Evolutionary conservation across 2,113 vertebrate genomes (phyloP).

Genomic region (Cyrtonyx montezumae): DNA sequence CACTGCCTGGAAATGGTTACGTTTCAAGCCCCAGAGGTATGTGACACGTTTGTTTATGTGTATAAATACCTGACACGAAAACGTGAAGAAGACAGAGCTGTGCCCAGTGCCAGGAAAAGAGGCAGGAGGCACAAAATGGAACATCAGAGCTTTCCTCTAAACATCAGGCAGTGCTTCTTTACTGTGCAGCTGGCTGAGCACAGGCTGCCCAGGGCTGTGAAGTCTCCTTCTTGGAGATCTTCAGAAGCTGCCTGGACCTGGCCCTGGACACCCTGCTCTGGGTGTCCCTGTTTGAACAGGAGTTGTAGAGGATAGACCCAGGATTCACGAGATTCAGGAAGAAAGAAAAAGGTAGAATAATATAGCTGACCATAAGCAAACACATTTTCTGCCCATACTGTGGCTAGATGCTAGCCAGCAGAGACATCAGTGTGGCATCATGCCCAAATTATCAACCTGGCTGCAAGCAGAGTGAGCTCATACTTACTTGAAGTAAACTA

Average conservation of each 20-base stretch:
- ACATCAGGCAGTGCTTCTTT: background rate
- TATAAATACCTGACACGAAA: background rate
- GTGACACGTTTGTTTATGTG: background rate
- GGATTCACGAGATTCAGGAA: background rate
- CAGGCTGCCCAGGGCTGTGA: background rate
- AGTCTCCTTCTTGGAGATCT: background rate
- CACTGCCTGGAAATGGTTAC: background rate
- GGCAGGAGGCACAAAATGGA: background rate
- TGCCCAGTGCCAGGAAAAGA: background rate
- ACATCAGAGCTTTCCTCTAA: background rate
- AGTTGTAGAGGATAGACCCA: background rate
- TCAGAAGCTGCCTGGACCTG: background rate
- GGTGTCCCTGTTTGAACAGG: background rate
- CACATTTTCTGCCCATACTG: background rate
- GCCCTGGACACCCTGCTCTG: background rate
- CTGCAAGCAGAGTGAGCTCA: background rate
- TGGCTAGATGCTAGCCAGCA: background rate
- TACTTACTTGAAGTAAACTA: background rate
- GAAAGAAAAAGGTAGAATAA: background rate
- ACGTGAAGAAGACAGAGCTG: background rate
- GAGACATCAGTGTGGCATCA: background rate
- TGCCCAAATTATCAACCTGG: accelerated
- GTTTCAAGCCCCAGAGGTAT: background rate
- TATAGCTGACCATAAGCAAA: background rate
- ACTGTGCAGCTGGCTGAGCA: background rate